These are phyloP conservation scores for Metaphire vulgaris DNA, from an alignment of 1,140 invertebrate species.

Conservation along the genomic window DNA sequence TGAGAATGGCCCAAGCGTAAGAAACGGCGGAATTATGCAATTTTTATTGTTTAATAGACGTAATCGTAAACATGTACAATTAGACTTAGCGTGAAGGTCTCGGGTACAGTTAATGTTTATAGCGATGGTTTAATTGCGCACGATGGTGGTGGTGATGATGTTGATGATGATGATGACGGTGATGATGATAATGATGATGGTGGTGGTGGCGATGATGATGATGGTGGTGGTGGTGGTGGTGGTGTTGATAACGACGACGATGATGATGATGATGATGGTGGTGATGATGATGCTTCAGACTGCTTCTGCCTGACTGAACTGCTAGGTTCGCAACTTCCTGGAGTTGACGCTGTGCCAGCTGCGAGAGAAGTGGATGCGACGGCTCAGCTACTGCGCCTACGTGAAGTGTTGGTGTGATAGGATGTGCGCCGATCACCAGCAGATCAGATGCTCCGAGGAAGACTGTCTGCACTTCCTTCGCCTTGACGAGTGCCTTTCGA, in stretches of 20 bases:
- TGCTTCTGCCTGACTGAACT: neutral
- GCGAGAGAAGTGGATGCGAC: conserved; percentile 50
- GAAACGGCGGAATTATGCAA: too few relatives aligned
- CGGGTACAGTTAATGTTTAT: too few relatives aligned
- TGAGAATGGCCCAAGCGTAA: too few relatives aligned
- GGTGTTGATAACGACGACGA: neutral
- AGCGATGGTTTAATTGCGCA: neutral
- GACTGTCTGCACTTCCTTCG: conserved; percentile 52
- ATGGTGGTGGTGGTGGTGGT: neutral
- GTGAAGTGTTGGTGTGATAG: conserved; percentile 50
- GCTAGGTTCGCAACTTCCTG: conserved; percentile 52
- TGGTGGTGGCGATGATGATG: neutral
- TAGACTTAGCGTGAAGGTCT: too few relatives aligned
- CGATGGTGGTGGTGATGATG: neutral
- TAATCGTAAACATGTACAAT: too few relatives aligned
- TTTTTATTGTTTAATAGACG: too few relatives aligned
- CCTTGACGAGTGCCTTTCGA: conserved; percentile 53
- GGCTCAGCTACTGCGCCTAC: conserved; percentile 46
- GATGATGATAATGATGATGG: neutral
- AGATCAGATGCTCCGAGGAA: conserved; percentile 40
- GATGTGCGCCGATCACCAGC: conserved; percentile 45
- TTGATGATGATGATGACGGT: neutral
- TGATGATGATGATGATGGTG: neutral
- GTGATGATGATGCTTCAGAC: neutral
- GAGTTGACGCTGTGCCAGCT: conserved; percentile 49